Base-by-base conservation (phyloP, 2,888 invertebrate genomes). In the Caenorhabditis panamensis region DNA sequence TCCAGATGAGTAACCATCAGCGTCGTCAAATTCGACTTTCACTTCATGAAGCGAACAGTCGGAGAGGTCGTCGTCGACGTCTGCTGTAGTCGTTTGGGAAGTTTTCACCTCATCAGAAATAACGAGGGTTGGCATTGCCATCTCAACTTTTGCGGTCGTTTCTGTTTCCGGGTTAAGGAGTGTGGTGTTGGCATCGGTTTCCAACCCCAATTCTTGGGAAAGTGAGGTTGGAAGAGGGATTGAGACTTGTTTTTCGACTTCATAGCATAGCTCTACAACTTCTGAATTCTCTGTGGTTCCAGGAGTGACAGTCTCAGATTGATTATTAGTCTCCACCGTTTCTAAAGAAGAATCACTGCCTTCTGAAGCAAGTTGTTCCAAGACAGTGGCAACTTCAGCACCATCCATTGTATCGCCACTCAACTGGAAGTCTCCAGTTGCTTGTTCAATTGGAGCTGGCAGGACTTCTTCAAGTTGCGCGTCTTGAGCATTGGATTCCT, bases 1-100 rank as follows among this genome's bases (percentile, higher is more conserved):
- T 66, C 64, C 73, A 64, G 73, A 73, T 59, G 73, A 73, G 64
- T 73, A 73, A 66, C 75, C 66, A 66, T 66, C 31, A 9, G 9
- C 31, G 31, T 31, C 31, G 31, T 31, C 66, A 64, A 66, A 66
- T 53, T 75, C 66, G 26, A 58, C 66, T 58, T 73, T 64, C 73
- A 66, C 73, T 66, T 73, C 51, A 49, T 73, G 72, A 18, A 63
- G 20, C 41, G 64, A 64, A 72, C 72, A 28, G 47, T 58, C 58
- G 36, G 63, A 72, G 28, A 51, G 20, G 64, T 73, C 49, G 37
- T 49, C 59, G 18, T 58, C 64, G 44, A 31, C 31, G 31, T 31
- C 9, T 6, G 31, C 31, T 4, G 58, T 24, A 51, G 54, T n/a
- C 22, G 58, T 20, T 20, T 11, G 31, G 28, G 61, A 44, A 20